Evolutionary conservation across 2,797 vertebrate species (phyloP), one percentile per base, ranked within the genome.

Genomic region (Sebastes taczanowskii): DNA sequence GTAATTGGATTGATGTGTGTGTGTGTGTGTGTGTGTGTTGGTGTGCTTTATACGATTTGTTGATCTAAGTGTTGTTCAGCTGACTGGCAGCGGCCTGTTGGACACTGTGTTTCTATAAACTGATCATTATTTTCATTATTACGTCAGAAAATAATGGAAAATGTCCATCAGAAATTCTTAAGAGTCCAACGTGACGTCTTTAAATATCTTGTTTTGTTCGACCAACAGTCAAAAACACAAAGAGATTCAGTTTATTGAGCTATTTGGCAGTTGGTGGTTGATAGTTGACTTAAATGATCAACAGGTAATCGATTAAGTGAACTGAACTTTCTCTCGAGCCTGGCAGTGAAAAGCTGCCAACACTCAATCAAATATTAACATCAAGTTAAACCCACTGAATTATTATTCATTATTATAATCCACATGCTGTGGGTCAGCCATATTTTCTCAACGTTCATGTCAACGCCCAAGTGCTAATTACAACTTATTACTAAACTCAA

Each of bases 1-100:
- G 59, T 95, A 95, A 95, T 84, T 49, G 91, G 94, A 95, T 95
- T 91, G 23, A 6, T 58, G 55, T 23, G 56, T 22, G 81, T 30
- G 72, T n/a, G 59, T 74, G 61, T 20, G 23, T 61, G 11, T 20
- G 23, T 61, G n/a, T 61, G 32, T 60, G 23, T 23, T 42, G 42
- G 42, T 75, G 59, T 77, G 78, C 63, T 75, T 84, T 53, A 53
- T 60, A 56, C 0, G 1, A 38, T 79, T 61, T 65, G 75, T 75
- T 29, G 42, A 71, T 35, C 71, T 46, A 16, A 27, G 23, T 38
- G 73, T 69, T 42, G 27, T 25, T 32, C 22, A 42, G 70, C 23
- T 62, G 27, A 72, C 27, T 22, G 46, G 13, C 13, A 64, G 62
- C 25, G 0, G 5, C 30, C 66, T 18, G 34, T 27, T 34, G 13